Conservation (phyloP, 1,140 invertebrate species). For the Drosophila cardini region DNA sequence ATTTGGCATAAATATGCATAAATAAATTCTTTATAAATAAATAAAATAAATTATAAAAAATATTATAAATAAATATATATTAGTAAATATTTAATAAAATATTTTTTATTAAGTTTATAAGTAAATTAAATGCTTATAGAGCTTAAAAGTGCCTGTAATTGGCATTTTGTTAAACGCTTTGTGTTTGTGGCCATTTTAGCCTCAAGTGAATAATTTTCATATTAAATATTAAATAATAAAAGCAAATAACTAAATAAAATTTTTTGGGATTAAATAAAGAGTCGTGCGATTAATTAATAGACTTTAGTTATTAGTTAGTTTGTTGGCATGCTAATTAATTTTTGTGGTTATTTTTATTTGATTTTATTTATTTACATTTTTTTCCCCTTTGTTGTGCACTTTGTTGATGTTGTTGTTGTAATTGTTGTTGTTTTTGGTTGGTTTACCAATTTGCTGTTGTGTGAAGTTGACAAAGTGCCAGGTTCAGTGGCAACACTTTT, state of each 20-base stretch:
- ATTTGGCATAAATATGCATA: no score
- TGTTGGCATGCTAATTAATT: slow-evolving; percentile 56
- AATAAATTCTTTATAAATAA: no score
- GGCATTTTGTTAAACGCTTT: no score
- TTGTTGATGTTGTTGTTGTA: slow-evolving; percentile 11
- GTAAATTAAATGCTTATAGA: no score
- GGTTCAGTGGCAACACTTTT: slow-evolving; percentile 42
- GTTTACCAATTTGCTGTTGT: slow-evolving; percentile 54
- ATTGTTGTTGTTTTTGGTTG: slow-evolving; percentile 25
- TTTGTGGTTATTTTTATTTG: slow-evolving; percentile 54
- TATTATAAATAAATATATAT: no score
- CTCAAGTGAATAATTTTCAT: slow-evolving; percentile 19
- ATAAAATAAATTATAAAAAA: no score
- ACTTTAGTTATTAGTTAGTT: slow-evolving; percentile 52
- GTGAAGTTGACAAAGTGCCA: slow-evolving; percentile 61
- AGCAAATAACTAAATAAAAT: slow-evolving; percentile 16
- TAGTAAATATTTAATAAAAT: no score
- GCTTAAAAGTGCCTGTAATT: no score
- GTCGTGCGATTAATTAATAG: slow-evolving; percentile 51
- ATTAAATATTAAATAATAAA: not conserved
- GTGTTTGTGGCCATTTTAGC: slow-evolving; percentile 16
- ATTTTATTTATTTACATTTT: slow-evolving; percentile 14
- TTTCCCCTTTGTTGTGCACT: slow-evolving; percentile 44
- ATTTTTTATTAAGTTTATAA: no score
- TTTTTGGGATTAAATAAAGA: slow-evolving; percentile 29